Base-by-base conservation (phyloP, 2,113 vertebrate genomes). In the Scatophagus argus region DNA sequence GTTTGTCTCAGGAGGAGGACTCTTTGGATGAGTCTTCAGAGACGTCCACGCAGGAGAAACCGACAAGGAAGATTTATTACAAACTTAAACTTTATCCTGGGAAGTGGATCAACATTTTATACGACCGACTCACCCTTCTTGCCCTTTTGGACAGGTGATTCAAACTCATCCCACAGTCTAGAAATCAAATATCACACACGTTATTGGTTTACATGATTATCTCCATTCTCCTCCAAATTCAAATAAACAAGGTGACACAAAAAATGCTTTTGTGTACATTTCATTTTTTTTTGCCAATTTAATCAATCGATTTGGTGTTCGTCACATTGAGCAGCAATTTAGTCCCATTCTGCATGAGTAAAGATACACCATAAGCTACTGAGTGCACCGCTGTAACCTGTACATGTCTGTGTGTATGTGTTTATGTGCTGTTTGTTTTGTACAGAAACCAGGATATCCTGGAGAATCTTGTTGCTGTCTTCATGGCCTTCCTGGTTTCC, bases 31-130 rank as follows among this genome's bases (percentile, higher is more conserved):
- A 96, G 41, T 96, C 96, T 0, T 98, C 96, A 0, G 93, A 95
- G 86, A 97, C 97, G 21, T 96, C 97, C 21, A 95, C 94, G 31
- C 96, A 96, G 54, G 93, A 95, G 77, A 98, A 96, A 66, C 95
- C 97, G 12, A 95, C 94, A 78, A 94, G 89, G 46, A 96, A 96
- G 76, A 95, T 97, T 76, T 98, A 98, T 87, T 99, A 99, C 93
- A 98, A 96, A 90, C 95, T 99, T 23, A 93, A 96, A 81, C 87
- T 99, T 43, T 98, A 97, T 86, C 98, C 98, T 36, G 97, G 97
- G 62, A 99, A 96, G 88, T 98, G 97, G 97, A 94, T 99, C 85
- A 96, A 96, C 90, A 93, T 99, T 90, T 95, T 97, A 93, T 98
- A 98, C 3, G 96, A 99, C 89, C 94, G 98, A 3, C 96, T 99